Conservation (phyloP, 2,888 invertebrate genomes). For the Melinopterus prodromus region DNA sequence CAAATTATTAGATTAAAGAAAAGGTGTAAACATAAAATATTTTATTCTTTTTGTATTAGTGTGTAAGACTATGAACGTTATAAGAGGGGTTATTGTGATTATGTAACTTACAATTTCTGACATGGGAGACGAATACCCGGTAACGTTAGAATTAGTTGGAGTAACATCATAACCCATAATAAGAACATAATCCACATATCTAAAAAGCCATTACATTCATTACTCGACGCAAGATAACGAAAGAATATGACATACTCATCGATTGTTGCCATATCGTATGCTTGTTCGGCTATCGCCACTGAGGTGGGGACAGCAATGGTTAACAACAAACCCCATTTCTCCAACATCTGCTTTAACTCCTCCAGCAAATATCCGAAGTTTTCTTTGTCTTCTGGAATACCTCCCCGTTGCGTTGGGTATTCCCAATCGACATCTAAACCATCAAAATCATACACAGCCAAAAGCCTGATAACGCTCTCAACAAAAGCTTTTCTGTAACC, state of each 20-base stretch:
- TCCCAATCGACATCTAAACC: conserved; percentile 65
- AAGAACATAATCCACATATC: conserved; percentile 61
- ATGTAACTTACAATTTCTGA: conserved; percentile 49
- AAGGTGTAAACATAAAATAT: background rate
- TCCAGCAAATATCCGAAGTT: conserved; percentile 59
- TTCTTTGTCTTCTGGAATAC: conserved; percentile 56
- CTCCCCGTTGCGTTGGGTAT: conserved; percentile 61
- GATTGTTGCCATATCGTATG: conserved; percentile 60
- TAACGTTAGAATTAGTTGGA: conserved; percentile 49
- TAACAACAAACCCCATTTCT: conserved; percentile 57
- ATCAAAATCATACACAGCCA: conserved; percentile 61
- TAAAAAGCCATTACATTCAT: conserved; percentile 42
- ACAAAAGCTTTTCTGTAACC: conserved; percentile 58
- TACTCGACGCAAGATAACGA: background rate
- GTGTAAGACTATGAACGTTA: background rate
- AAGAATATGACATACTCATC: conserved; percentile 49
- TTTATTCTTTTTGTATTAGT: background rate
- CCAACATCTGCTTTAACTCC: conserved; percentile 57
- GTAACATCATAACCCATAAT: conserved; percentile 65
- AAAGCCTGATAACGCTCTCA: conserved; percentile 57
- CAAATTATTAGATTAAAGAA: background rate
- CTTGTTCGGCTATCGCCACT: conserved; percentile 50
- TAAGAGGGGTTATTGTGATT: background rate
- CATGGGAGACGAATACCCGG: conserved; percentile 60
- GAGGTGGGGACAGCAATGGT: conserved; percentile 62